Evolutionary conservation across 2,888 invertebrate species (phyloP).

Genomic region (Caenorhabditis macrosperma): DNA sequence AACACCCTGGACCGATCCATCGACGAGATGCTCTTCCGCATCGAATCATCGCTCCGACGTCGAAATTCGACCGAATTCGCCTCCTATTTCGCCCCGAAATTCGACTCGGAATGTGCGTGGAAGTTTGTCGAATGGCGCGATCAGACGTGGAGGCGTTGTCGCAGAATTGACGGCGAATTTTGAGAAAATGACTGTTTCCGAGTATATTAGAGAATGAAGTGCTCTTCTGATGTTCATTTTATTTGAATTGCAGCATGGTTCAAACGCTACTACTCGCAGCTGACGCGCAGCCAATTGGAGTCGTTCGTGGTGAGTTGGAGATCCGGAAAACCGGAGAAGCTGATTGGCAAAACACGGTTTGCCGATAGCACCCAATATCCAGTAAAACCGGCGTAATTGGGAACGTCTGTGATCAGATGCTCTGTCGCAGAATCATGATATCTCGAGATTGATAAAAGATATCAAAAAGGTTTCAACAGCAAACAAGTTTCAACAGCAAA

Average conservation of each 20-base stretch:
- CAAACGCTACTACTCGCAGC: constrained; percentile 41
- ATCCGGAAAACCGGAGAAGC: no score
- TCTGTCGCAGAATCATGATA: no score
- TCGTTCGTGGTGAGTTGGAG: constrained; percentile 14
- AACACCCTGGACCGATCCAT: constrained; percentile 30
- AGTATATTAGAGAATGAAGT: background rate
- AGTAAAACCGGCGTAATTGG: no score
- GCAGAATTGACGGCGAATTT: background rate
- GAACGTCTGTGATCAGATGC: no score
- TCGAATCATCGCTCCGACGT: constrained; percentile 15
- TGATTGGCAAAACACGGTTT: no score
- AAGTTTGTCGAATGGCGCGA: constrained; percentile 28
- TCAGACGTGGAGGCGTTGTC: constrained; percentile 10
- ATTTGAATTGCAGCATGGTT: constrained; percentile 52
- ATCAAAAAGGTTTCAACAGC: no score
- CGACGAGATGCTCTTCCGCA: constrained; percentile 26
- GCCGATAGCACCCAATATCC: no score
- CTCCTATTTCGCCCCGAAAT: constrained; percentile 24
- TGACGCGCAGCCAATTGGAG: background rate
- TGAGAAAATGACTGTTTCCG: background rate
- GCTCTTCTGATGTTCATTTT: background rate
- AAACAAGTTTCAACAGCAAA: no score
- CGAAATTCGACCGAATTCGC: constrained; percentile 16
- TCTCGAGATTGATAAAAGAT: no score
- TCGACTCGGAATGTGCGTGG: constrained; percentile 47